phyloP scores from a whole-genome alignment of 2,888 invertebrate genomes.

The Lithophane semibrunnea region DNA sequence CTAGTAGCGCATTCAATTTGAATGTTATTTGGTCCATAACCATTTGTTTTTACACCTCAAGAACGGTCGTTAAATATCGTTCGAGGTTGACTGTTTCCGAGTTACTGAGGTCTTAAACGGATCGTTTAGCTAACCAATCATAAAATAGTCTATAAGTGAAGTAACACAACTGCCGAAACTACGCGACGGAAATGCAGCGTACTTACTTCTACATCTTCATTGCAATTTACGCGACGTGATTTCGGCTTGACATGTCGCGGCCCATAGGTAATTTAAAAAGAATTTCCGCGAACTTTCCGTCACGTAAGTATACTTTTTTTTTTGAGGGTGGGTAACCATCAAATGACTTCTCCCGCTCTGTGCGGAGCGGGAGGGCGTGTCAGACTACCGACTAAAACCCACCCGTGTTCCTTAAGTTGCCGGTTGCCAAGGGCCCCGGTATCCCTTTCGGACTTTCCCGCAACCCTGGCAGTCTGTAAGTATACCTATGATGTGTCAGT shows the following conservation, averaged over 20 bases:
- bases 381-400: too few species aligned
- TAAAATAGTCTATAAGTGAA: background rate
- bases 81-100: conserved; percentile 47
- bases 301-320: too few species aligned
- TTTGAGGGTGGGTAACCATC: too few species aligned
- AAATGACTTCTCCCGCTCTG: too few species aligned
- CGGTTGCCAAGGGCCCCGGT: too few species aligned
- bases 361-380: too few species aligned
- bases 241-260: background rate
- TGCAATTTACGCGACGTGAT: background rate
- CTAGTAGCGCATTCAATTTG: conserved; percentile 55
- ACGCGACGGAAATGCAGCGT: background rate
- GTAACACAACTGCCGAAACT: background rate
- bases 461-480: too few species aligned
- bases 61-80: conserved; percentile 42
- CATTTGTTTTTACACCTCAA: conserved; percentile 52
- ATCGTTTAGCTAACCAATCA: conserved; percentile 21
- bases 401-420: too few species aligned
- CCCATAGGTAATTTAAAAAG: too few species aligned
- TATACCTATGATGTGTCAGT: background rate
- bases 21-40: conserved; percentile 58
- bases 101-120: conserved; percentile 22
- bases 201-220: too few species aligned
- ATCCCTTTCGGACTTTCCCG: too few species aligned
- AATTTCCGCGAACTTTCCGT: background rate